Evolutionary conservation across 2,797 vertebrate genomes (phyloP).

Genomic region (Labroides dimidiatus): DNA sequence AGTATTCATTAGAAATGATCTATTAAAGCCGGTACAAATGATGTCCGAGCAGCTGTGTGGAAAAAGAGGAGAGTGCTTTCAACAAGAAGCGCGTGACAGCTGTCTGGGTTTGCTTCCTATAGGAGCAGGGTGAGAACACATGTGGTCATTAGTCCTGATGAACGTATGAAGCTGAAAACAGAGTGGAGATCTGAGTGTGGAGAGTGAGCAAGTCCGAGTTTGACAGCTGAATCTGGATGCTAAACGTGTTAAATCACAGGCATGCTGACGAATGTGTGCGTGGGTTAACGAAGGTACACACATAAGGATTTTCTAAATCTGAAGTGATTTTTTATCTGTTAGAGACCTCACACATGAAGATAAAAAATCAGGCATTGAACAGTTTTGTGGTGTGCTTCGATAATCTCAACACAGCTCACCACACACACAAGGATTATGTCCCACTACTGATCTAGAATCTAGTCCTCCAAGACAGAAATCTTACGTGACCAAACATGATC

Average conservation of each 20-base stretch:
- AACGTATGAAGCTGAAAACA: constrained; percentile 18
- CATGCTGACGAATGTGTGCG: constrained; percentile 24
- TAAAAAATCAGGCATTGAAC: too few species aligned
- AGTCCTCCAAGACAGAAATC: too few species aligned
- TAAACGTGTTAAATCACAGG: constrained; percentile 49
- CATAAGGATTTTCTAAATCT: too few species aligned
- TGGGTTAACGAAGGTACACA: too few species aligned
- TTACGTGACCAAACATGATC: too few species aligned
- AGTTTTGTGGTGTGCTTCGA: too few species aligned
- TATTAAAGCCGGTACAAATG: constrained; percentile 22
- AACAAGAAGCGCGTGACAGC: constrained; percentile 44
- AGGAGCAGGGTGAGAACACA: constrained; percentile 23
- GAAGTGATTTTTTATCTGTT: too few species aligned
- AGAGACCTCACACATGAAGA: too few species aligned
- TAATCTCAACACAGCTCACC: too few species aligned
- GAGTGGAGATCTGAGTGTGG: constrained; percentile 18
- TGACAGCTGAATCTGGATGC: constrained; percentile 53
- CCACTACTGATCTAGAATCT: too few species aligned
- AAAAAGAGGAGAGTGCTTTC: constrained; percentile 18
- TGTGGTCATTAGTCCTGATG: constrained; percentile 41
- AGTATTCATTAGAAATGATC: constrained; percentile 32
- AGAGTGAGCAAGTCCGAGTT: constrained; percentile 7
- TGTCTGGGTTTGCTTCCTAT: constrained; percentile 30
- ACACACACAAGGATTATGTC: too few species aligned
- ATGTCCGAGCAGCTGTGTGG: constrained; percentile 42